Base-by-base conservation (phyloP, 2,888 invertebrate species). In the Smittia aterrima region DNA sequence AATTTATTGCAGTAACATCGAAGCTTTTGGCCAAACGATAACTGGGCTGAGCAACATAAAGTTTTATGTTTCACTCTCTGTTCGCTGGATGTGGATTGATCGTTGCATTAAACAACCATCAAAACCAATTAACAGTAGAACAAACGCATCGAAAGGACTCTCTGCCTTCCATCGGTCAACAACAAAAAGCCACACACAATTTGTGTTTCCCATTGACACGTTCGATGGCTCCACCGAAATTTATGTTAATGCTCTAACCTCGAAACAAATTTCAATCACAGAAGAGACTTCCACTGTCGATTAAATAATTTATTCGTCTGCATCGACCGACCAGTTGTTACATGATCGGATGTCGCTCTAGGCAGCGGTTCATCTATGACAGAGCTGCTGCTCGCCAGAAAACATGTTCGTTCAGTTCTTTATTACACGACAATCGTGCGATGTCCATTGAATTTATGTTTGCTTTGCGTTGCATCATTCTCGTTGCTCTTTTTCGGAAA, bases 221-320 rank as follows among this genome's bases (percentile, higher is more conserved):
- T 47, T 11, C 11, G 47, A 38, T 7, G 4, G 38, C 9, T 9
- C 47, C 16, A 2, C 7, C 47, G 16, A n/a, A 70, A 70, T 70
- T 70, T 70, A 70, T 70, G 70, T 67, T 41, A 67, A 67, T 67
- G 38, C 41, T 41, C 70, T 54, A 53, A 70, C 70, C 70, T 70
- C 70, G 53, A 27, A 70, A 70, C 41, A 58, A 18, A 18, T 18
- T 58, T 58, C 58, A 58, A 58, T 58, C 58, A 58, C n/a, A 58
- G 9, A 20, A 13, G 6, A 16, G 32, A 32, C 4, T 32, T 18
- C 20, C 13, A 18, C 18, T 18, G 18, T 58, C 22, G 18, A 20
- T 7, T n/a, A 58, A 58, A 4, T 18, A 58, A 58, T 32, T 58
- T 58, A 18, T 22, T 2, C 2, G 58, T 18, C 58, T 58, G 58